These are phyloP conservation scores for Mimachlamys varia DNA, from an alignment of 2,888 invertebrate species.

Conservation along the genomic window DNA sequence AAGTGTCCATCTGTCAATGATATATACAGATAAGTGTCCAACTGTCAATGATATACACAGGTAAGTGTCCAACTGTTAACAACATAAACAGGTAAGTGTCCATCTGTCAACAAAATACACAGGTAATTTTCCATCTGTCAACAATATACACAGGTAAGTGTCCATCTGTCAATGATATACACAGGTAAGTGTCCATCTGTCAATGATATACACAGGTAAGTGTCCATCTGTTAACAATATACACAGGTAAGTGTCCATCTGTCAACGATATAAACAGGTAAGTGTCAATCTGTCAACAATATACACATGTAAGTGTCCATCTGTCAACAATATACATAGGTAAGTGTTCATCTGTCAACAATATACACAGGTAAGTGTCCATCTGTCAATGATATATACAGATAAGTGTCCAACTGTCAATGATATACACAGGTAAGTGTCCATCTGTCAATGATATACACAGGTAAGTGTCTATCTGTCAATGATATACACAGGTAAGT, in stretches of 20 bases:
- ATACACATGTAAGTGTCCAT: too few relatives aligned
- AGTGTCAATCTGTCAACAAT: conserved; percentile 86
- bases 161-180: conserved; percentile 85
- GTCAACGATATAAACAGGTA: conserved; percentile 37
- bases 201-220: neutral
- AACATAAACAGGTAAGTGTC: too few relatives aligned
- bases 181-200: conserved; percentile 86
- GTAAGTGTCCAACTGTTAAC: too few relatives aligned
- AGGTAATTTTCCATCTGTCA: conserved; percentile 86
- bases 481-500: neutral
- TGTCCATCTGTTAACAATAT: conserved; percentile 86
- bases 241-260: conserved; percentile 86
- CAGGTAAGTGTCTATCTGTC: conserved; percentile 86
- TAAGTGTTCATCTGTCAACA: conserved; percentile 86
- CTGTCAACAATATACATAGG: conserved; percentile 60
- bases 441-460: conserved; percentile 85
- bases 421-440: neutral
- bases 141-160: neutral
- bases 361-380: conserved; percentile 83
- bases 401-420: conserved; percentile 86
- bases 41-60: conserved; percentile 80
- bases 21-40: conserved; percentile 84
- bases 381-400: conserved; percentile 81
- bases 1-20: conserved; percentile 86
- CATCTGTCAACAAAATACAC: conserved; percentile 83